Base-by-base conservation (phyloP, 2,113 vertebrate species). In the Crotalus viridis region DNA sequence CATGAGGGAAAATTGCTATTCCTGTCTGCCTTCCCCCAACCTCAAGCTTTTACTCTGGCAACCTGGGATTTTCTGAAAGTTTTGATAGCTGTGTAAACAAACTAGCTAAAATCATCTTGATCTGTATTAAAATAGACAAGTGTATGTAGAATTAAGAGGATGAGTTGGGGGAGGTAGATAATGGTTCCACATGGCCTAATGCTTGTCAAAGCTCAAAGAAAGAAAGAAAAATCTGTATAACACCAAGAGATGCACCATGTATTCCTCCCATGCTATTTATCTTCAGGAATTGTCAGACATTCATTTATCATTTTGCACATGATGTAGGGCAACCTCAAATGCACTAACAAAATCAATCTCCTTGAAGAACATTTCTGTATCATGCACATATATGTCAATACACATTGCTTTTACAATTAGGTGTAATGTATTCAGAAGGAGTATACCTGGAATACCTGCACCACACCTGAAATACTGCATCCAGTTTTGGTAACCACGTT, bases 91-190 rank as follows among this genome's bases (percentile, higher is more conserved):
- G 28, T 48, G 2, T 39, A 95, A 95, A 91, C 93, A 93, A 93
- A 93, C 89, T 86, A 85, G 56, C 92, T 89, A 93, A 92, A 90
- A 85, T 54, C 0, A 90, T 52, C 39, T 4, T 85, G 24, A 21
- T 95, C 89, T 46, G 19, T 91, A 94, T 28, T 92, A 43, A 88
- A 95, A 93, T 64, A 94, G 48, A 64, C 88, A 92, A 91, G 87
- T 28, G 9, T 43, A 86, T n/a, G 4, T 94, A 93, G 52, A 51
- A 2, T 57, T 59, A 69, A 93, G 13, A 55, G 74, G 87, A 39
- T 3, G 12, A 86, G 64, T 28, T 4, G 15, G 88, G 57, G 94
- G 92, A 89, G 54, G 0, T 17, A 43, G 52, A 15, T 87, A 90
- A 5, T 93, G n/a, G 51, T 89, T 61, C 56, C 81, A 22, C 90